Conservation (phyloP, 2,888 invertebrate species). For the Idaea aversata region DNA sequence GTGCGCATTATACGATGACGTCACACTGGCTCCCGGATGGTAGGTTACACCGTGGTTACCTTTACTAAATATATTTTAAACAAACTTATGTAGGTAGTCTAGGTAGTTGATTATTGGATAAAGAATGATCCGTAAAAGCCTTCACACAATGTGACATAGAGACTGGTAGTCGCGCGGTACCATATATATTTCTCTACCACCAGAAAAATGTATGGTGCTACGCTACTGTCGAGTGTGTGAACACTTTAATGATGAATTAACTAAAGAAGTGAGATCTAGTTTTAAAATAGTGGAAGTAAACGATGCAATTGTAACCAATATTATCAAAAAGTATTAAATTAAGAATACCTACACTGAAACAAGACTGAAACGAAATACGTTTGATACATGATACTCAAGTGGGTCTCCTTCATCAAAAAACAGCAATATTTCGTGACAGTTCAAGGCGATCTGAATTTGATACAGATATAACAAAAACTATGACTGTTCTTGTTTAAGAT, state of each 20-base stretch:
- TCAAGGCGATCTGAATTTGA: slow-evolving; percentile 45
- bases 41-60: slow-evolving; percentile 11
- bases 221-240: too few species aligned
- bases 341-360: slow-evolving; percentile 13
- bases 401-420: slow-evolving; percentile 42
- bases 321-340: not conserved
- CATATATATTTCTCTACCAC: too few species aligned
- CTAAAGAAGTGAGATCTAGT: not conserved
- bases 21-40: slow-evolving; percentile 48
- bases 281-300: not conserved
- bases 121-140: not conserved
- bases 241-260: too few species aligned
- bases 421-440: slow-evolving; percentile 46
- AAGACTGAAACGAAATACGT: slow-evolving; percentile 33
- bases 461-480: slow-evolving; percentile 32
- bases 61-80: slow-evolving; percentile 26
- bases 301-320: not conserved
- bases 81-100: slow-evolving; percentile 27
- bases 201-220: too few species aligned
- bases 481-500: slow-evolving; percentile 14
- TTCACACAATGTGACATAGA: too few species aligned
- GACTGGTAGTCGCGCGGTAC: too few species aligned
- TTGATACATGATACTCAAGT: slow-evolving; percentile 35
- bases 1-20: slow-evolving; percentile 65
- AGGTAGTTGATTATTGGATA: slow-evolving; percentile 13